Base-by-base conservation (phyloP, 2,888 invertebrate species). In the Cheilosia pagana region DNA sequence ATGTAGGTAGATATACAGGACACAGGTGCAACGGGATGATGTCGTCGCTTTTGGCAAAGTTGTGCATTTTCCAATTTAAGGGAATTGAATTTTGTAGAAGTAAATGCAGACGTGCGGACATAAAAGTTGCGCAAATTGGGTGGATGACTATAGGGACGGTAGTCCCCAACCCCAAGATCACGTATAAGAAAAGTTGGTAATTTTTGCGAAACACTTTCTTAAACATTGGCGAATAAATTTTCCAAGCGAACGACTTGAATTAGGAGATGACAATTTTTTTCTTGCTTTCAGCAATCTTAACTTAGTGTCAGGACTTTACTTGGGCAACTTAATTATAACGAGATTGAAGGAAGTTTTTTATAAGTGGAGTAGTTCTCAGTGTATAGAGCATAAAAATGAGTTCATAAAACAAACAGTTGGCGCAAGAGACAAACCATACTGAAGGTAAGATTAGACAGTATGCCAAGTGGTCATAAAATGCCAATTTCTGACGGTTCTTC, bases 21-120 rank as follows among this genome's bases (percentile, higher is more conserved):
- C 45, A 74, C 57, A 81, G 74, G 63, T 70, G 53, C 48, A 31
- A 55, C 16, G 25, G 28, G 28, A 35, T 31, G 52, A 63, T 70
- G 75, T 52, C 62, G 23, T 25, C 25, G 35, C 35, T 43, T 53
- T 35, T 35, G 45, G 48, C 57, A 48, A 48, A 45, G 25, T 72
- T 63, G 59, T 50, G 39, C 59, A 39, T 41, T 71, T 59, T 50
- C 25, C 39, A 41, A 35, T 60, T 48, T 16, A 60, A n/a, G 4
- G 8, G 48, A 71, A 71, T 60, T 71, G 12, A 60, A 71, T 59
- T 71, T 71, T 3, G 21, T 71, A 1, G 6, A 7, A 67, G 39
- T 72, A 43, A 31, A 35, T 45, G 45, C 19, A 65, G 48, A 65
- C 45, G 57, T 75, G 35, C 35, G 65, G 43, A 57, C 6, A 53